Evolutionary conservation across 2,888 invertebrate species (phyloP), one percentile per base, ranked within the genome.

Genomic region (Malacosoma neustria): DNA sequence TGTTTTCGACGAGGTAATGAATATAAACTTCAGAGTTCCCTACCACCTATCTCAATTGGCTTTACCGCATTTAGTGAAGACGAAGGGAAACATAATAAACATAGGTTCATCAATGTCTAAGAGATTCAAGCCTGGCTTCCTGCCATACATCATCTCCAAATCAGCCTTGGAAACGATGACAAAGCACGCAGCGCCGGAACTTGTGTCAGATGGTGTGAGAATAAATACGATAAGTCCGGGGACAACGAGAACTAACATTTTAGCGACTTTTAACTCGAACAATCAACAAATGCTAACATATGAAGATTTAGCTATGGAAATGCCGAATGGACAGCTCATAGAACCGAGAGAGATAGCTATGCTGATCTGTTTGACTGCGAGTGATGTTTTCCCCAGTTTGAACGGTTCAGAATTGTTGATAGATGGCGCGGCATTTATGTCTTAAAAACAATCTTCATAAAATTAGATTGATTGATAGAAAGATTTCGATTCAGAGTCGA

Each of bases 61-160:
- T 0, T 39, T 71, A 36, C 72, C 70, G 1, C 45, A 71, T 39
- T 35, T 72, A 30, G 43, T 57, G n/a, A 58, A 60, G 34, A 67
- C 65, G 0, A 71, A 65, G 53, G 71, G 72, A 0, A 71, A 67
- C 29, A 57, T 72, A 9, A 45, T 72, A 1, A 72, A 72, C 11
- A 49, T 72, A 6, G 63, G 63, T 2, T 59, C 60, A 2, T 61
- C 69, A 1, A 50, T 65, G 43, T 50, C 57, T 0, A 61, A 54
- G 12, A 33, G 58, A 2, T 57, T 54, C 13, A 58, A 53, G 5
- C 60, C 61, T 0, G 69, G 67, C 0, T 48, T 66, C 14, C 32
- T 70, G 2, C 58, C 64, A 0, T 69, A 58, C 22, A 56, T 56
- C 0, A 43, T 69, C 5, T 54, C 68, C 0, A 71, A 71, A 37